Conservation (phyloP, 2,113 vertebrate species). For the Platycercus adscitus region DNA sequence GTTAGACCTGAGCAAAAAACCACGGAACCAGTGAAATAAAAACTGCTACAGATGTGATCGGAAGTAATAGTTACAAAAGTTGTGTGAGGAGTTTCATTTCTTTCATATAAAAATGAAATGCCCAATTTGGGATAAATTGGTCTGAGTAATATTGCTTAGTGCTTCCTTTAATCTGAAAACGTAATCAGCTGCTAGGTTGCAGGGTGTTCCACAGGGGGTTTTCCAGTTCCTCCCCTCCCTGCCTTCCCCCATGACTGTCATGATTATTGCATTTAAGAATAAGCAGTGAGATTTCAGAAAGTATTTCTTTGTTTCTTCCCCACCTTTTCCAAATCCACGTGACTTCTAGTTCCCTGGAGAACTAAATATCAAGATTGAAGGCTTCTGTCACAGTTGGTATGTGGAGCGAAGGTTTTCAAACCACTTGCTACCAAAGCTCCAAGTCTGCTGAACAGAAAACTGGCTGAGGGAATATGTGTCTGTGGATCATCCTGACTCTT, state of each 20-base stretch:
- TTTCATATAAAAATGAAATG: not conserved
- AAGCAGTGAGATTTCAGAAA: not conserved
- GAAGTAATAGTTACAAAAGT: not conserved
- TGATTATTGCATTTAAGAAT: not conserved
- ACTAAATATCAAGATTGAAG: not conserved
- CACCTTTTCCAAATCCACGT: not conserved
- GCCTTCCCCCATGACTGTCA: rapidly evolving
- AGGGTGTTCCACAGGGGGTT: not conserved
- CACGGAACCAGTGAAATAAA: not conserved
- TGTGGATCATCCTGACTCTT: not conserved
- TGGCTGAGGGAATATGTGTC: rapidly evolving
- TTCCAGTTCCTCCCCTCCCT: not conserved
- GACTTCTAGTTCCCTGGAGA: not conserved
- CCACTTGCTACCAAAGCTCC: not conserved
- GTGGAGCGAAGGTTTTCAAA: not conserved
- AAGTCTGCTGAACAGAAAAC: not conserved
- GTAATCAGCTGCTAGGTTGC: not conserved
- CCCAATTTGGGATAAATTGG: not conserved
- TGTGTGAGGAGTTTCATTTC: not conserved
- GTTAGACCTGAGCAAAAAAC: not conserved
- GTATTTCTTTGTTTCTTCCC: not conserved
- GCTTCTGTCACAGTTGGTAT: not conserved
- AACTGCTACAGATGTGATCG: rapidly evolving
- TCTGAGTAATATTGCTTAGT: not conserved
- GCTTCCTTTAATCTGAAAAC: not conserved